These are phyloP conservation scores for Poecile atricapillus DNA, from an alignment of 2,113 vertebrate genomes.

Conservation along the genomic window DNA sequence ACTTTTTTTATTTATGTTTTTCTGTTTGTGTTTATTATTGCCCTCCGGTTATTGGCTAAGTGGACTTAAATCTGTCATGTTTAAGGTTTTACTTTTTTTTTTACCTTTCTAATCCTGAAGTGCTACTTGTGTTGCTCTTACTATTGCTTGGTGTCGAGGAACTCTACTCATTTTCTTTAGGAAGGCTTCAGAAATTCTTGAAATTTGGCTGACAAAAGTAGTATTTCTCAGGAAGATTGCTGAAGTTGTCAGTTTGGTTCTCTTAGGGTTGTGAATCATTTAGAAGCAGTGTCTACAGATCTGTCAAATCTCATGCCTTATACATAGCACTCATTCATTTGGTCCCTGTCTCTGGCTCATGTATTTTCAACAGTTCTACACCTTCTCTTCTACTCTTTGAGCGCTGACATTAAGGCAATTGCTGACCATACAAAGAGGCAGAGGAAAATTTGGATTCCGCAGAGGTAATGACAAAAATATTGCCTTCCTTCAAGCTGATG, in stretches of 20 bases:
- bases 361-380: conserved; percentile 15
- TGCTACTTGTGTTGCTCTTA: neutral
- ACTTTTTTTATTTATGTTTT: neutral
- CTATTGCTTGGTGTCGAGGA: neutral
- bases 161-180: neutral
- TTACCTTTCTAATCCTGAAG: neutral
- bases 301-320: conserved; percentile 7
- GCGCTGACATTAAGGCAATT: neutral
- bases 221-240: neutral
- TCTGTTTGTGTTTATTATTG: neutral
- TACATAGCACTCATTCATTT: conserved; percentile 10
- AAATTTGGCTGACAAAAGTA: neutral
- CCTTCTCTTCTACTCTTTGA: neutral
- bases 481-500: neutral
- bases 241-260: neutral
- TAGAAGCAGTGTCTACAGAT: neutral
- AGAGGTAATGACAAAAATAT: neutral
- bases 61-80: neutral
- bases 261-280: neutral
- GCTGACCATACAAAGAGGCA: neutral
- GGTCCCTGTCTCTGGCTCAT: neutral
- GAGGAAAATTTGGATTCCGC: neutral
- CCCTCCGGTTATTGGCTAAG: neutral
- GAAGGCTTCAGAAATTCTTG: neutral
- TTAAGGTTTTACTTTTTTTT: neutral